A percentile compares a stretch with the other conserved stretches of the same genome.
Evolutionary conservation across 2,113 vertebrate species (phyloP).

Genomic region (Etia nguti): DNA sequence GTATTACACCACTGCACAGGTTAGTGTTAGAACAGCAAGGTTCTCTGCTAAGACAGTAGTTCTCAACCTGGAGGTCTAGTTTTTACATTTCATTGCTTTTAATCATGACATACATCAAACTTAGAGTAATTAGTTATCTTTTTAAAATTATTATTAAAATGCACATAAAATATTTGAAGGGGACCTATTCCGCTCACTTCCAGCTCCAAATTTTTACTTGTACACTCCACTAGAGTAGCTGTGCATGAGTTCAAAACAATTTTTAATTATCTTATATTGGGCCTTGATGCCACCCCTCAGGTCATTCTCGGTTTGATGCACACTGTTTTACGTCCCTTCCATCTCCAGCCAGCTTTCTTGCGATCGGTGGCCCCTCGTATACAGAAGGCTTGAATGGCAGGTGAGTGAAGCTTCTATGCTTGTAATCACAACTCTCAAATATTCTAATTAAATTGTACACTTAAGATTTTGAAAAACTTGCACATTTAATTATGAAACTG

Average conservation of each 20-base stretch:
- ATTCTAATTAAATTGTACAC: not conserved
- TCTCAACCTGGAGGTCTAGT: constrained; percentile 23
- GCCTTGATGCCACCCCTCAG: not conserved
- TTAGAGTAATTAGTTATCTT: not conserved
- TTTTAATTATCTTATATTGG: not conserved
- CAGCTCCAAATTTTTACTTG: not conserved
- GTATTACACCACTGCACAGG: not conserved
- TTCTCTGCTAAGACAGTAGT: constrained; percentile 29
- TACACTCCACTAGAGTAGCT: not conserved
- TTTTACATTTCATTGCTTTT: not conserved
- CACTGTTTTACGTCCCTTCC: not conserved
- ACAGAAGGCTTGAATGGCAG: not conserved
- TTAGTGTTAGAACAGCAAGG: constrained; percentile 51
- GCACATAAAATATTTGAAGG: not conserved
- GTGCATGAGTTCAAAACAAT: not conserved
- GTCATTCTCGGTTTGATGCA: not conserved
- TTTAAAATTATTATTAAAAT: not conserved
- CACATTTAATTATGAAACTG: not conserved
- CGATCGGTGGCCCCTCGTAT: fast-evolving
- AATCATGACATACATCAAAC: not conserved
- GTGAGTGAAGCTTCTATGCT: not conserved
- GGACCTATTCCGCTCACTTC: not conserved
- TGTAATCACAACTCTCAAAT: not conserved
- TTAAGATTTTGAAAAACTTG: not conserved
- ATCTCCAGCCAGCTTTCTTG: not conserved